Evolutionary conservation across 1,140 invertebrate genomes (phyloP).

Genomic region (Dryas iulia): DNA sequence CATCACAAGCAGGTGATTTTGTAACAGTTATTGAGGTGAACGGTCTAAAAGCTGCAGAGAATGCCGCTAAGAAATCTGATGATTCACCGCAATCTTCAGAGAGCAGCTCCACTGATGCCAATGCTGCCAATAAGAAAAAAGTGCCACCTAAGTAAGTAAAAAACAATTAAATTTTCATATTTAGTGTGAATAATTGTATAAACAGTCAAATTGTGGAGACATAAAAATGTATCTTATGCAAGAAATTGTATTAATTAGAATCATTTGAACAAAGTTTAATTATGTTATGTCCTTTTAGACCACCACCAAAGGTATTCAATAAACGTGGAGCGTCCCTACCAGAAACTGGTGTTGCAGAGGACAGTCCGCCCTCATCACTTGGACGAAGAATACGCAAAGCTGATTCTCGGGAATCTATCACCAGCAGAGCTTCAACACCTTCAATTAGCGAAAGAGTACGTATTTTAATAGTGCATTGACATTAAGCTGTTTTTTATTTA

Average conservation of each 20-base stretch:
- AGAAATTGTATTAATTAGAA: too few species aligned
- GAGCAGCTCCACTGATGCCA: conserved; percentile 65
- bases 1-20: conserved; percentile 86
- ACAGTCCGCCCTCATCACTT: conserved; percentile 74
- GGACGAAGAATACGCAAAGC: conserved; percentile 66
- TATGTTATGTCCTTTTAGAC: conserved; percentile 71
- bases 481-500: too few species aligned
- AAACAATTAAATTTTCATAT: too few species aligned
- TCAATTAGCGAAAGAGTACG: conserved; percentile 77
- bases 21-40: conserved; percentile 94
- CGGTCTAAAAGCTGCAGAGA: conserved; percentile 80
- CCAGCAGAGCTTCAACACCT: conserved; percentile 75
- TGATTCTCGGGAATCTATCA: conserved; percentile 74
- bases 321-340: conserved; percentile 79
- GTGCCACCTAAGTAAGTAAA: conserved; percentile 81
- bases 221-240: too few species aligned
- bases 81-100: conserved; percentile 72
- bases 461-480: too few species aligned
- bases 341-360: conserved; percentile 78
- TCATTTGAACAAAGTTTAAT: too few species aligned
- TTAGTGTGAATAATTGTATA: too few species aligned
- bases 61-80: conserved; percentile 69
- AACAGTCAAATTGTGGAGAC: too few species aligned
- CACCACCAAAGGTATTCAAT: conserved; percentile 83
- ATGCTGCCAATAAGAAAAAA: conserved; percentile 80